Percentiles rank a stretch among this genome's conserved stretches.
Conservation (phyloP, 2,888 invertebrate genomes). For the Drosophila ochracea region DNA sequence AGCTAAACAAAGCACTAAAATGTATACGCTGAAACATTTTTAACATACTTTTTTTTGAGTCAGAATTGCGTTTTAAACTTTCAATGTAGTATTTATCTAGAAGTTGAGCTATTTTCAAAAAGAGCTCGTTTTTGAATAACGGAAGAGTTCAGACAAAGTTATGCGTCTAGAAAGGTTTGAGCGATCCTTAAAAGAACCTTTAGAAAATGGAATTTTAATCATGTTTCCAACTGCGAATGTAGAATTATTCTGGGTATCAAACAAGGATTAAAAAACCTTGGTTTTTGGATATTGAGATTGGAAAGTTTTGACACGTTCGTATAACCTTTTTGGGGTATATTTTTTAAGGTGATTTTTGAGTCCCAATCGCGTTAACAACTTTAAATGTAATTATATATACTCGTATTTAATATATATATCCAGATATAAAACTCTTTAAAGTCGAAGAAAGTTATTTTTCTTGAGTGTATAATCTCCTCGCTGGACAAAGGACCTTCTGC, state of each 20-base stretch:
- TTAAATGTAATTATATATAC: background rate
- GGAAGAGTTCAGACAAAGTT: background rate
- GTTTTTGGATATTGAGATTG: rapidly evolving
- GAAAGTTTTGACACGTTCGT: background rate
- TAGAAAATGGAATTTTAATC: background rate
- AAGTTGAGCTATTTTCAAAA: background rate
- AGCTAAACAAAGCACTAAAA: slow-evolving; percentile 11
- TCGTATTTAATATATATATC: too few species aligned
- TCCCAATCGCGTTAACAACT: background rate
- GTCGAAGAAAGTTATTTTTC: background rate
- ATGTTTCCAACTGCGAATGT: background rate
- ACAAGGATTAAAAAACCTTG: rapidly evolving
- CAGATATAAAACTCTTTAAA: background rate
- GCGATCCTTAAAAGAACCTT: background rate
- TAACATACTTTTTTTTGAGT: background rate
- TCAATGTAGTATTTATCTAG: background rate
- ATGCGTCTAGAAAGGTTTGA: background rate
- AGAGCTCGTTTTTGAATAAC: background rate
- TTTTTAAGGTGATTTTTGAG: background rate
- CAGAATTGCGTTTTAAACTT: background rate
- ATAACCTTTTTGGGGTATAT: background rate
- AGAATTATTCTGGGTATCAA: background rate
- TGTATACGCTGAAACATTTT: background rate
- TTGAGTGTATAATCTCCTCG: background rate
- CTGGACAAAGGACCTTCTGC: background rate